These are phyloP conservation scores for Erythrolamprus reginae DNA, from an alignment of 2,113 vertebrate genomes.

Conservation along the genomic window DNA sequence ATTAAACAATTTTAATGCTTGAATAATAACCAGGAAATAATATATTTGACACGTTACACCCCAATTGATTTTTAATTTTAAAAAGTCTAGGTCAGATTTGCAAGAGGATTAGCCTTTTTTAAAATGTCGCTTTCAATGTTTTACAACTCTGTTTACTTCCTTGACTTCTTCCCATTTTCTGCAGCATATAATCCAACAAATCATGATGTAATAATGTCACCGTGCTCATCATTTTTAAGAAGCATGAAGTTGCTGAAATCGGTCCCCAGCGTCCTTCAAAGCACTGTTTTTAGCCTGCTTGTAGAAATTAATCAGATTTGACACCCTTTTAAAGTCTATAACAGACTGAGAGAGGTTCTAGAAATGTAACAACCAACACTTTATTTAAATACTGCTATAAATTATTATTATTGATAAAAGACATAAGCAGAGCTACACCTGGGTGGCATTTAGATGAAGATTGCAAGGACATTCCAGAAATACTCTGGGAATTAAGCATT, in stretches of 20 bases:
- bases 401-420: background rate
- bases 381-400: background rate
- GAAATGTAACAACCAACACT: background rate
- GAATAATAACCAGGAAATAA: slow-evolving; percentile 64
- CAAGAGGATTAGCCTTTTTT: slow-evolving; percentile 24
- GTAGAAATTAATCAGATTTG: background rate
- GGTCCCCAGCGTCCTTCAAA: background rate
- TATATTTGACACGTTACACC: slow-evolving; percentile 48
- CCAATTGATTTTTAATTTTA: slow-evolving; percentile 33
- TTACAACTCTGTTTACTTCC: slow-evolving; percentile 48
- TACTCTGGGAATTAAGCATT: background rate
- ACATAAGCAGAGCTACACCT: background rate
- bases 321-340: background rate
- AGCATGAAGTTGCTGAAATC: background rate
- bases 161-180: slow-evolving; percentile 46
- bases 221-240: background rate
- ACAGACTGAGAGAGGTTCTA: background rate
- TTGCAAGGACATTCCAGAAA: background rate
- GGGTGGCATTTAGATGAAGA: background rate
- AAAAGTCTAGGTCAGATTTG: background rate
- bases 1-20: slow-evolving; percentile 66
- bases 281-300: background rate
- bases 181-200: background rate
- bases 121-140: slow-evolving; percentile 17
- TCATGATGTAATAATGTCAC: background rate